Percentiles rank a stretch among this genome's conserved stretches.
These are phyloP conservation scores for Willisornis vidua DNA, from an alignment of 2,113 vertebrate species.

Conservation along the genomic window DNA sequence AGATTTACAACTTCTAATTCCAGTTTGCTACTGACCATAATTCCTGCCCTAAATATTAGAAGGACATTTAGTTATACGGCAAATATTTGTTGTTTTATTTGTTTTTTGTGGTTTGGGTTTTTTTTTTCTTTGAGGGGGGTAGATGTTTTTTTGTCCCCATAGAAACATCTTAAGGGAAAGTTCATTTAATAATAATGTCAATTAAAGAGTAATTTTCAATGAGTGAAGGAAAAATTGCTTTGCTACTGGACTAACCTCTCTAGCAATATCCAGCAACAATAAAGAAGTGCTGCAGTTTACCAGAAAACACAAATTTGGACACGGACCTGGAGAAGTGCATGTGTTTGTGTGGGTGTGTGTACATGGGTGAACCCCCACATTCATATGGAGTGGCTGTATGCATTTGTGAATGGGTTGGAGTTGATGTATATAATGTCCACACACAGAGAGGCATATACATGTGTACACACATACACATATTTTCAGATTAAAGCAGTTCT, in stretches of 20 bases:
- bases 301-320: background rate
- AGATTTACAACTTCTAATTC: background rate
- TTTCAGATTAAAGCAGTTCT: conserved; percentile 54
- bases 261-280: background rate
- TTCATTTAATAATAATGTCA: conserved; percentile 5
- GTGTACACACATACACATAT: background rate
- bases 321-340: fast-evolving
- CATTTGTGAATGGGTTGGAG: background rate
- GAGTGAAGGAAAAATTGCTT: background rate
- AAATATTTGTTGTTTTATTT: background rate
- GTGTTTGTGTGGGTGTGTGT: background rate
- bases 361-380: background rate
- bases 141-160: background rate
- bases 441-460: background rate
- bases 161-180: conserved; percentile 7
- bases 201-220: background rate
- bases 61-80: background rate
- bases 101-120: too few species aligned
- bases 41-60: background rate
- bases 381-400: background rate
- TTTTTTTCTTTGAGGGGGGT: too few species aligned
- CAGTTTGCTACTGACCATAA: background rate
- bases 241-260: background rate
- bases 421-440: background rate
- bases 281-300: background rate